Percentiles rank a stretch among this genome's conserved stretches.
Evolutionary conservation across 2,888 invertebrate species (phyloP).

Genomic region (Hybos culiciformis): DNA sequence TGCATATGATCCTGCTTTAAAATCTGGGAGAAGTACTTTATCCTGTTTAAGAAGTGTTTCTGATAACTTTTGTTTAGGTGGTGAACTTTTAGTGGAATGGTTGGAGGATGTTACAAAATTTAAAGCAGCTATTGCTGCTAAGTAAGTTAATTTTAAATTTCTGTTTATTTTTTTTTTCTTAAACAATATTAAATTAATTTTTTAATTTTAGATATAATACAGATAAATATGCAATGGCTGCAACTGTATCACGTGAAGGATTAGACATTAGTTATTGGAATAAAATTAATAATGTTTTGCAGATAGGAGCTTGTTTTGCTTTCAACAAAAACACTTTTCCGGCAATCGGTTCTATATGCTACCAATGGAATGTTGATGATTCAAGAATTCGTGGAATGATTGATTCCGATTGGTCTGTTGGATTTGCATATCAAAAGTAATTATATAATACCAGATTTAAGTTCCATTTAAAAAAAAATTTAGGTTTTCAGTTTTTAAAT

Average conservation of each 20-base stretch:
- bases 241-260: conserved; percentile 27
- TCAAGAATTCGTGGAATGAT: conserved; percentile 28
- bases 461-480: no score
- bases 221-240: conserved; percentile 25
- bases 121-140: conserved; percentile 26
- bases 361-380: conserved; percentile 31
- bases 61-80: conserved; percentile 26
- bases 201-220: conserved; percentile 21
- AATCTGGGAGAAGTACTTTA: conserved; percentile 26
- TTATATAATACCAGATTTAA: no score
- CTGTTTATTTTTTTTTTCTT: not conserved
- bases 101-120: conserved; percentile 18
- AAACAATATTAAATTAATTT: not conserved
- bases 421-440: conserved; percentile 31
- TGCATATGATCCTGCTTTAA: conserved; percentile 24
- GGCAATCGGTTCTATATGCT: conserved; percentile 29
- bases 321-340: conserved; percentile 21
- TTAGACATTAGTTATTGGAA: conserved; percentile 34
- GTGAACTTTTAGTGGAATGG: conserved; percentile 31
- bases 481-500: no score
- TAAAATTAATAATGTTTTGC: conserved; percentile 27
- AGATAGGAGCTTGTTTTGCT: conserved; percentile 26
- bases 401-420: conserved; percentile 31
- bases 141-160: conserved; percentile 17
- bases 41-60: conserved; percentile 29